Evolutionary conservation across 2,113 vertebrate genomes (phyloP), one percentile per base, ranked within the genome.

Genomic region (Colinus virginianus): DNA sequence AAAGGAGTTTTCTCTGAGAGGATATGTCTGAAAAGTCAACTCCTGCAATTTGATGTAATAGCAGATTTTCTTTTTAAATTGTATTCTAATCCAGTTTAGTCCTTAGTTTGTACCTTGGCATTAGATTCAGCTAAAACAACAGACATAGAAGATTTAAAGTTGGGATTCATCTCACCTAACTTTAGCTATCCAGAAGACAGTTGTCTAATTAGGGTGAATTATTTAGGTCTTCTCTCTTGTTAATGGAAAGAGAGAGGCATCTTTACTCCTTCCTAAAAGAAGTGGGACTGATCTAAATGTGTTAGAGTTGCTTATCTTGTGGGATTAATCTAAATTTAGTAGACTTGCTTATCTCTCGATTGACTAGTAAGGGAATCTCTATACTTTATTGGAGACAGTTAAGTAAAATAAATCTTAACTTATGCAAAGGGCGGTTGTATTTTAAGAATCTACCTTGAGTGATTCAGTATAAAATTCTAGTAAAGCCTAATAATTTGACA

Each of bases 151-250:
- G 7, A 16, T 89, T 89, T 79, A 45, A 87, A 79, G 45, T 82
- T 62, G 78, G 23, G 48, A 69, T 92, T 68, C 32, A 40, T 79
- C 34, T 94, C 63, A 58, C 79, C 67, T 82, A 82, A 85, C 23
- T 89, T 89, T 19, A 95, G 21, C 20, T 18, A 42, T 82, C 49
- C 82, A 70, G 74, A 89, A 90, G 30, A 45, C 84, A 82, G 58
- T 66, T 95, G n/a, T 66, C 75, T 89, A 69, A 84, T 76, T 34
- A 21, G 36, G 84, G 23, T 87, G 45, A 94, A 94, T 76, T 91
- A 89, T 92, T 84, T 84, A 92, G 36, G 28, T 10, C 3, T 2
- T 84, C 3, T 58, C 40, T 68, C 7, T 76, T 12, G 2, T 62
- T 82, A 89, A 56, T 8, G 10, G 46, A 79, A 82, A 51, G 40